A percentile compares a stretch with the other conserved stretches of the same genome.
Conservation (phyloP, 2,113 vertebrate species). For the Passer domesticus region DNA sequence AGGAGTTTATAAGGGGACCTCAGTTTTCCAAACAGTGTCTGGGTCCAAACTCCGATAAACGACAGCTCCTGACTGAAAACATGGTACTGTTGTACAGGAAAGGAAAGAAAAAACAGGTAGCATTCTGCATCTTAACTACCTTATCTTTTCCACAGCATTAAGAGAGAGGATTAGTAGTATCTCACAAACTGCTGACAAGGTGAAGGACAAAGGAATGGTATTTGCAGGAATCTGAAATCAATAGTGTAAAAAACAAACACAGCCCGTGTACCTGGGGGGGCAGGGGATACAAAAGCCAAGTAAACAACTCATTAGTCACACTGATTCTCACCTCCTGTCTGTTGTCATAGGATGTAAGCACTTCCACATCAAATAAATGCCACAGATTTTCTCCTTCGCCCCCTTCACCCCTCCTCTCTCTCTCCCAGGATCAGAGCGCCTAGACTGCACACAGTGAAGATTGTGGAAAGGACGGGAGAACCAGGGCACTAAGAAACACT, state of each 20-base stretch:
- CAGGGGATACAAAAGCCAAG: background rate
- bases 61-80: background rate
- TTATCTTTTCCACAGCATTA: background rate
- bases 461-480: background rate
- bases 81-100: rapidly evolving
- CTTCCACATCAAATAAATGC: constrained; percentile 45
- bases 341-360: background rate
- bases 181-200: background rate
- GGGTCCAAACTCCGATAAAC: background rate
- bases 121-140: background rate
- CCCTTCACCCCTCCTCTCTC: background rate
- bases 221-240: constrained; percentile 32
- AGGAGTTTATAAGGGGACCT: background rate
- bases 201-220: constrained; percentile 6
- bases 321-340: constrained; percentile 22
- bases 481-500: background rate
- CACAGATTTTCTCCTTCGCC: background rate
- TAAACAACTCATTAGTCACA: constrained; percentile 50
- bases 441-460: background rate
- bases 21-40: background rate
- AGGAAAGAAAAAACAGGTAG: no score
- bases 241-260: background rate
- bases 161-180: background rate
- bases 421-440: background rate
- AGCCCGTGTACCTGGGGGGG: background rate